Evolutionary conservation across 2,113 vertebrate genomes (phyloP), one percentile per base, ranked within the genome.

Genomic region (Odontophorus gujanensis): DNA sequence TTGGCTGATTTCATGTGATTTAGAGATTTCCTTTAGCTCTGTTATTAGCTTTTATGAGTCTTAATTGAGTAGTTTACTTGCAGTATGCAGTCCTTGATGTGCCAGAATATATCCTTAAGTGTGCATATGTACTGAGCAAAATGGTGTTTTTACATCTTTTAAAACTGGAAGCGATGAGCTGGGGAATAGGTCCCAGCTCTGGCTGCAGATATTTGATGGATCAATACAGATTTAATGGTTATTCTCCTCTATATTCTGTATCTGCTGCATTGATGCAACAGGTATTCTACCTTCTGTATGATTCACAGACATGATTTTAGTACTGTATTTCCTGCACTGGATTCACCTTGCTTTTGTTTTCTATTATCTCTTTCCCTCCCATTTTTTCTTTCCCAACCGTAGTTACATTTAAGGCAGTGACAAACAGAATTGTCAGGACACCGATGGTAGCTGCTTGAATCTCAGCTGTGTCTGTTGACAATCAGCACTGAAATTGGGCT

Each of bases 141-240:
- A 16, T 1, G 22, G 45, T 16, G n/a, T 3, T 2, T 40, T 32
- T 42, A 3, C 48, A 19, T 16, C 43, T 90, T 93, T 93, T 91
- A 77, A 91, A 86, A 63, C 85, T 72, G 91, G 92, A 79, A 92
- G 91, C 6, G 87, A 47, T 66, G 91, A 89, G 92, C 4, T 92
- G 78, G 90, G 83, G 80, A 84, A 50, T 57, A 62, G 75, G 40
- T 66, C 2, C 1, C 13, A 59, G 30, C 32, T 24, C 47, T 8
- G 61, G 8, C 58, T 67, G 53, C 6, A 45, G 47, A 7, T 51
- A 28, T 36, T 34, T 32, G 15, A 2, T 40, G 10, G 16, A 45
- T 28, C 45, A 22, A 3, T 28, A 61, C 17, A 47, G 32, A 61
- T 19, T 9, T 14, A 61, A 28, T 40, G 19, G 62, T n/a, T 43